Conservation (phyloP, 2,797 vertebrate genomes). For the Silurus aristotelis region DNA sequence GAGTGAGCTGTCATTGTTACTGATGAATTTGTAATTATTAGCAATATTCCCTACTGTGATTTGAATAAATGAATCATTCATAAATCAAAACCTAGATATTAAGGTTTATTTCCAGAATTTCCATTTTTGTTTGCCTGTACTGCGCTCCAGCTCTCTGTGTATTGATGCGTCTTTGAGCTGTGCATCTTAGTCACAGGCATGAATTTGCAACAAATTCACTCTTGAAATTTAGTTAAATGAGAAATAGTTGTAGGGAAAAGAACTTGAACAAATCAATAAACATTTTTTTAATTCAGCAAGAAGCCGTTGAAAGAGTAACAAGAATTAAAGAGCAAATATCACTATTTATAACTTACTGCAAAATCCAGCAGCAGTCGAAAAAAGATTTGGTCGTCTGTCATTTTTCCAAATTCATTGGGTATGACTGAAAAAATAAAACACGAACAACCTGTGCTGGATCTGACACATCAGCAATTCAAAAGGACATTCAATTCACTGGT, state of each 20-base stretch:
- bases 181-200: background rate
- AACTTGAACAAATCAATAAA: conserved; percentile 12
- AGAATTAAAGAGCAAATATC: conserved; percentile 50
- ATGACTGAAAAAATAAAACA: background rate
- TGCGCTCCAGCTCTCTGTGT: background rate
- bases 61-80: conserved; percentile 6
- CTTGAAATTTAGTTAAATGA: background rate
- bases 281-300: conserved; percentile 54
- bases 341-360: conserved; percentile 53
- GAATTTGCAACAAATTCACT: background rate
- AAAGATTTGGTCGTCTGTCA: conserved; percentile 7
- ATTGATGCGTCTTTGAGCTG: background rate
- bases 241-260: background rate
- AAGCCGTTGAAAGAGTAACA: conserved; percentile 51
- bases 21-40: conserved; percentile 13
- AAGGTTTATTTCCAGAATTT: background rate
- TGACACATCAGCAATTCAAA: conserved; percentile 19
- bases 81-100: background rate
- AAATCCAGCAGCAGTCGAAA: conserved; percentile 45
- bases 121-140: background rate
- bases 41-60: background rate
- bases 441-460: conserved; percentile 23
- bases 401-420: conserved; percentile 20
- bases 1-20: conserved; percentile 3
- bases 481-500: conserved; percentile 17